Conservation (phyloP, 2,888 invertebrate genomes). For the Fragum whitleyi region DNA sequence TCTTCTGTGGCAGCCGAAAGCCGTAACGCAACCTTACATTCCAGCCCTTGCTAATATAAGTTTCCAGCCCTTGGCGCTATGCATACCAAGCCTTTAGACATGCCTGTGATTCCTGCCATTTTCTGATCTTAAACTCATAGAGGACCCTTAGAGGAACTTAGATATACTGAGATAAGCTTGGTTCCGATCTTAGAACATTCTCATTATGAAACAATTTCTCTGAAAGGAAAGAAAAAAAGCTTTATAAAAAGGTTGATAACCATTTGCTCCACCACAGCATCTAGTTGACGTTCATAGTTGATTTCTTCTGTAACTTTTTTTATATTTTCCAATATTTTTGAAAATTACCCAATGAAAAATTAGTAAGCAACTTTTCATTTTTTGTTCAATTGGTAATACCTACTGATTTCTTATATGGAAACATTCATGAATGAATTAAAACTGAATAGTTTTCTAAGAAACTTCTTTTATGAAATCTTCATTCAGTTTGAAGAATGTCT, state of each 20-base stretch:
- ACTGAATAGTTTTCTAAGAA: too few species aligned
- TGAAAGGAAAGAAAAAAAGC: conserved; percentile 37
- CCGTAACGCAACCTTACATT: conserved; percentile 9
- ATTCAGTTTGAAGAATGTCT: too few species aligned
- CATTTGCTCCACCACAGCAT: too few species aligned
- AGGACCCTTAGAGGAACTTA: neutral
- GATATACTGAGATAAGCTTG: conserved; percentile 25
- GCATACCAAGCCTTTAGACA: conserved; percentile 10
- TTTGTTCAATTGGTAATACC: too few species aligned
- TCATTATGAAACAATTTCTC: conserved; percentile 33
- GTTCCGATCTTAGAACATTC: conserved; percentile 15
- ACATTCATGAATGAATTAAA: too few species aligned
- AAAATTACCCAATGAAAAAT: too few species aligned
- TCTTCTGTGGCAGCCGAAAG: conserved; percentile 11
- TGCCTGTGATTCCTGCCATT: conserved; percentile 16
- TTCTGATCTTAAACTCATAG: neutral
- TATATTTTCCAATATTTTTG: too few species aligned
- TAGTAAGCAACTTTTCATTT: too few species aligned
- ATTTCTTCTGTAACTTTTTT: too few species aligned
- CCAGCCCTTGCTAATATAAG: neutral
- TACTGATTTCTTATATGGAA: too few species aligned
- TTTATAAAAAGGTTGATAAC: neutral
- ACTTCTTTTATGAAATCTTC: too few species aligned
- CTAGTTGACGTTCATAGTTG: too few species aligned
- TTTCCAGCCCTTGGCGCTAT: conserved; percentile 20